Evolutionary conservation across 2,888 invertebrate genomes (phyloP), one percentile per base, ranked within the genome.

Genomic region (Cenopis cana): DNA sequence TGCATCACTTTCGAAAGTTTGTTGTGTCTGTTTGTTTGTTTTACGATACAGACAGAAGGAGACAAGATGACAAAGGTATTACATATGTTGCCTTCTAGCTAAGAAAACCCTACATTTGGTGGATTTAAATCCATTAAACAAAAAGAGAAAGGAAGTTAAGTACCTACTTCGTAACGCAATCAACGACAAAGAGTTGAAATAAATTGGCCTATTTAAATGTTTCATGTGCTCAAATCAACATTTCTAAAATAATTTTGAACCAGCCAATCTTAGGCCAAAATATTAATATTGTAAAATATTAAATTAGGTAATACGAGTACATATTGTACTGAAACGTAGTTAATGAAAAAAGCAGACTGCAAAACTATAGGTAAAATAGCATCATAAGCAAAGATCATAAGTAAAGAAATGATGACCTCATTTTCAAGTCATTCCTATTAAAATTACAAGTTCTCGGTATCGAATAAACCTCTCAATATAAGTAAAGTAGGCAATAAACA

Each of bases 401-500:
- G 8, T 18, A 36, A 20, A 65, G 33, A 12, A 46, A 46, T n/a
- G 24, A 18, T 17, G 29, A 29, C 60, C 66, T 36, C 36, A 36
- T 70, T 60, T 33, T 18, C 50, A 54, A 59, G 52, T 17, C n/a
- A 20, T 56, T 60, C 38, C 55, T 67, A 60, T 61, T 55, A 61
- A 60, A 71, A 46, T 0, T 69, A 56, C 71, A 24, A 55, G 60
- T 67, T 61, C 67, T 50, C 54, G n/a, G 65, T 52, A 57, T 46
- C 41, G 24, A 66, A 71, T 69, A 73, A 65, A 73, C 75, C 77
- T 38, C 66, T 75, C 67, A 64, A 41, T 64, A 52, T 69, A 69
- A 74, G 74, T 72, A 66, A 81, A 83, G 77, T 79, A 75, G 78
- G 80, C 75, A 82, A 83, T 85, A 87, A 86, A 85, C 82, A 84